Base-by-base conservation (phyloP, 2,888 invertebrate species). In the Lasioglossum calceatum region DNA sequence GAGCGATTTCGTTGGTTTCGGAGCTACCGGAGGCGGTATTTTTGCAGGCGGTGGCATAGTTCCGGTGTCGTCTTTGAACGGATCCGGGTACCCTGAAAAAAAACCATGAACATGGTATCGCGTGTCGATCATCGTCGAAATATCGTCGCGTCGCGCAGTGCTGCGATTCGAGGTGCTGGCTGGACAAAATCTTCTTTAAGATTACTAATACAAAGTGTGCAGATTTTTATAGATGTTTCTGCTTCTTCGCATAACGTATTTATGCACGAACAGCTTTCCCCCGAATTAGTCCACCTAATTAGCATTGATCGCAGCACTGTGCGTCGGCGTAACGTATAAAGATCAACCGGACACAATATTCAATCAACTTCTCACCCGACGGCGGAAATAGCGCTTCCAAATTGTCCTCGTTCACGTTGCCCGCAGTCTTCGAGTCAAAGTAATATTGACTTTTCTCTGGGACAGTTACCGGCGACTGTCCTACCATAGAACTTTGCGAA, bases 331-430 rank as follows among this genome's bases (percentile, higher is more conserved):
- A 12, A 58, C n/a, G 12, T 12, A 1, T 58, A n/a, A 58, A 12
- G n/a, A 58, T 64, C 32, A 32, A 64, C 8, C 16, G 19, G 3
- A 64, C 19, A 32, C 32, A 32, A 19, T 64, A 32, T 64, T 64
- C 16, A 3, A 64, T 64, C 16, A 32, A 32, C 7, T 19, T 32
- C 32, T 93, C 92, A 96, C 96, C 95, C 89, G 97, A 96, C 86
- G 96, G 96, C 92, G 97, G 97, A 93, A 97, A 97, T 77, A 97
- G 95, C 88, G 96, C 96, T 91, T 97, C 97, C 87, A 97, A 94
- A 89, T 96, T 95, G 80, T 96, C 95, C 67, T 95, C 95, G 23
- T 87, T 90, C 50, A 91, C 89, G 23, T 88, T 87, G 50, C 89
- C 85, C 16, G 91, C 74, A 8, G 89, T 90, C 76, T 92, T 92